phyloP scores from a whole-genome alignment of 2,888 invertebrate genomes.

The Pseudoips prasinana region DNA sequence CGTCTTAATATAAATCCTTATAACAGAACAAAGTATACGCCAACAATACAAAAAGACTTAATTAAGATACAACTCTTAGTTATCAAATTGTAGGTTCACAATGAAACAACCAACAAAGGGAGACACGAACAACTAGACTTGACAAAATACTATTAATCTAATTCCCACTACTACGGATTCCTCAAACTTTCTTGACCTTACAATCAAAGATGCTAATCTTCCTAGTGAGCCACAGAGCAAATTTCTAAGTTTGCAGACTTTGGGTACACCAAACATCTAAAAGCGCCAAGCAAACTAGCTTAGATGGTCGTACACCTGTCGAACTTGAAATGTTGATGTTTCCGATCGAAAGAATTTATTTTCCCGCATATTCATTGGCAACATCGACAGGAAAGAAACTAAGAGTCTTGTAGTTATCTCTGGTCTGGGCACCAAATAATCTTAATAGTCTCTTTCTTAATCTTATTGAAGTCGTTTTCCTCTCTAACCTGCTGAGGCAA shows the following conservation, averaged over 20 bases:
- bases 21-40: constrained; percentile 12
- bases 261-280: constrained; percentile 57
- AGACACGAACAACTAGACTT: constrained; percentile 12
- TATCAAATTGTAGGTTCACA: constrained; percentile 20
- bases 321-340: constrained; percentile 48
- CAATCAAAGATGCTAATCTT: constrained; percentile 62
- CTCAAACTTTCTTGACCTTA: constrained; percentile 45
- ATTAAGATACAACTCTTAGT: constrained; percentile 23
- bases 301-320: constrained; percentile 52
- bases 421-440: too few species aligned
- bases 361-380: too few species aligned
- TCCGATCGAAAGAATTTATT: too few species aligned
- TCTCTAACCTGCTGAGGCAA: too few species aligned
- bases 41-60: constrained; percentile 12
- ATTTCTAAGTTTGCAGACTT: constrained; percentile 57
- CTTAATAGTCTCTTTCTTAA: too few species aligned
- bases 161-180: constrained; percentile 34
- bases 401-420: too few species aligned
- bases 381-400: too few species aligned
- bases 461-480: too few species aligned
- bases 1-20: constrained; percentile 8
- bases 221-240: constrained; percentile 42
- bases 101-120: constrained; percentile 24
- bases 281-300: constrained; percentile 47
- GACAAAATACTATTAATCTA: constrained; percentile 31